Base-by-base conservation (phyloP, 92 coral and sea anemone genomes). In the Zoanthus sociatus region DNA sequence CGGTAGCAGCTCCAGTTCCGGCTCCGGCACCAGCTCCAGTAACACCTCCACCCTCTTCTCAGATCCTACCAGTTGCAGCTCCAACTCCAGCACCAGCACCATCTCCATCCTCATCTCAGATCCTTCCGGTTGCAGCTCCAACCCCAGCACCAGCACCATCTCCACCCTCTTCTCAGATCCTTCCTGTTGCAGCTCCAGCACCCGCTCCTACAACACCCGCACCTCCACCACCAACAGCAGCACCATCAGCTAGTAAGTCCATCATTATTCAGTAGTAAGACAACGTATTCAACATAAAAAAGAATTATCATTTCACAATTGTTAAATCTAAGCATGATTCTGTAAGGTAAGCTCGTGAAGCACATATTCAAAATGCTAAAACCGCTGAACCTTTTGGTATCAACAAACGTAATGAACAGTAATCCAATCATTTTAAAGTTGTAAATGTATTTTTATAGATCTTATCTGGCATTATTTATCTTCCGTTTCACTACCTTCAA, bases 131-230 rank as follows among this genome's bases (percentile, higher is more conserved):
- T 5, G 82, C 88, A 17, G 15, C 79, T 1, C 60, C 87, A 30
- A 5, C 76, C 15, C 44, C 87, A 11, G 21, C 53, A 11, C 79
- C 87, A n/a, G 10, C 81, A 76, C 81, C 88, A 71, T n/a, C 88
- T 1, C 88, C 88, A 0, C 26, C 26, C 26, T 26, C 26, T 26
- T 26, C 26, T 26, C 26, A 26, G 26, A 26, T 26, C 26, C 26
- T 26, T 26, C 26, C 26, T 26, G 26, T 26, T 26, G 26, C 12
- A 9, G 21, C 26, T 7, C 54, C 8, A 50, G 54, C 54, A 58
- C 66, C 66, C 79, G 14, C 42, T 3, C 60, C 60, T 4, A 17
- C 37, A 58, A 14, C 71, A 7, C 4, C 68, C 68, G 1, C 68
- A 1, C 17, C 72, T 71, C 42, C 46, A 15, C 32, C 10, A 10